Evolutionary conservation across 2,888 invertebrate genomes (phyloP).

Genomic region (Augochlorella aurata): DNA sequence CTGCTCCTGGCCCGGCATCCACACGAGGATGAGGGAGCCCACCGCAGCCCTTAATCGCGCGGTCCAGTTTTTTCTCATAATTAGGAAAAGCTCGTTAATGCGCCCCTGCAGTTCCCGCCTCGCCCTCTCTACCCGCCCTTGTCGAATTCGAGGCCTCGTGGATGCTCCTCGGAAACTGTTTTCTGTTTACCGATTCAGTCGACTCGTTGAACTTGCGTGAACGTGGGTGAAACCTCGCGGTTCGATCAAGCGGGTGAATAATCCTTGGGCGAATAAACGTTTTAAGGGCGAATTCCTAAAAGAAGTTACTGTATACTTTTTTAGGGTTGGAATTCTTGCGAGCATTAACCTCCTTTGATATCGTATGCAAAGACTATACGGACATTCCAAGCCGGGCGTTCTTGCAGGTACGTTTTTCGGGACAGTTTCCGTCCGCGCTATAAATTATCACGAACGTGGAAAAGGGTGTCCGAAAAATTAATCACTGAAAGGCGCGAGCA

Average conservation of each 20-base stretch:
- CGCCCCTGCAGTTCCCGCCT: slow-evolving; percentile 64
- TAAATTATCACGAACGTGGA: slow-evolving; percentile 8
- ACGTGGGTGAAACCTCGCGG: too few species aligned
- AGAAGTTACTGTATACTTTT: too few species aligned
- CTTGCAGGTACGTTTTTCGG: not conserved
- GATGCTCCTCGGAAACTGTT: not conserved
- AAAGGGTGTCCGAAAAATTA: slow-evolving; percentile 68
- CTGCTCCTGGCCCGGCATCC: slow-evolving; percentile 64
- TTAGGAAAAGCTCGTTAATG: slow-evolving; percentile 81
- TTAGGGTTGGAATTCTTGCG: not conserved
- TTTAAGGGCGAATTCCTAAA: not conserved
- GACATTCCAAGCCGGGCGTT: not conserved
- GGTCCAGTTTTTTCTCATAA: slow-evolving; percentile 79
- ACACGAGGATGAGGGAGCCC: slow-evolving; percentile 46
- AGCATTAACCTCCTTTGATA: too few species aligned
- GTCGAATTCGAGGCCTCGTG: not conserved
- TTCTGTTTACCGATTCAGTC: not conserved
- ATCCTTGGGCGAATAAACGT: not conserved
- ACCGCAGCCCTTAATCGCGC: slow-evolving; percentile 75
- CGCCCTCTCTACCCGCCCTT: slow-evolving; percentile 12
- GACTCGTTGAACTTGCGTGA: not conserved
- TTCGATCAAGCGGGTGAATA: too few species aligned
- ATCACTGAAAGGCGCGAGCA: slow-evolving; percentile 67
- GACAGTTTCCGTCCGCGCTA: not conserved
- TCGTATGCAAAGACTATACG: too few species aligned